A percentile compares a stretch with the other conserved stretches of the same genome.
Evolutionary conservation across 92 coral and sea anemone species (phyloP).

Genomic region (Palythoa caribaeorum): DNA sequence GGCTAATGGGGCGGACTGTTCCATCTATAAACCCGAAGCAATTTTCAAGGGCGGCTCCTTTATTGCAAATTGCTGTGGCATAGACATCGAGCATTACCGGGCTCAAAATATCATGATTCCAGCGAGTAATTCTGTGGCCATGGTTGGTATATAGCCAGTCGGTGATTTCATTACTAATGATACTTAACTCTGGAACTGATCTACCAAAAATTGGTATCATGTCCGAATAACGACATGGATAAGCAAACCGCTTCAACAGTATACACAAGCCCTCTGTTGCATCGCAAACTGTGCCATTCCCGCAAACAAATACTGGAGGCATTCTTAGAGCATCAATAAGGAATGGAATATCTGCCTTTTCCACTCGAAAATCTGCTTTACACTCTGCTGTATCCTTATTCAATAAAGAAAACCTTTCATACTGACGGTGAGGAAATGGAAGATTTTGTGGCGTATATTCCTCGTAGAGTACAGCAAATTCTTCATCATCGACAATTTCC

Average conservation of each 20-base stretch:
- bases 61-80: slow-evolving; percentile 11
- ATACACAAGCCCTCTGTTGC: no score
- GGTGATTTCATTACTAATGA: neutral
- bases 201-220: no score
- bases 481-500: neutral
- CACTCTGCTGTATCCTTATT: neutral
- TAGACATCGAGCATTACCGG: slow-evolving; percentile 17
- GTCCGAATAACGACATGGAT: no score
- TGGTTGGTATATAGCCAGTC: slow-evolving; percentile 41
- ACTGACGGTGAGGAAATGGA: neutral
- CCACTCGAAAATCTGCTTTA: no score
- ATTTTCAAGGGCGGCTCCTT: slow-evolving; percentile 45
- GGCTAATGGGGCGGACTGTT: neutral
- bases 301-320: no score
- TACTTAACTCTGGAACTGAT: no score
- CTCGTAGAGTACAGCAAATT: neutral
- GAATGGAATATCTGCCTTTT: no score
- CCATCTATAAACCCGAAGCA: slow-evolving; percentile 32
- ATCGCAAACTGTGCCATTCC: no score
- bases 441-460: neutral
- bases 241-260: no score
- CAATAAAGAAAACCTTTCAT: neutral
- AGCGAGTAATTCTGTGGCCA: slow-evolving; percentile 47
- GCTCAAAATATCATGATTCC: slow-evolving; percentile 36
- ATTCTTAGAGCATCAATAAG: no score